Evolutionary conservation across 2,797 vertebrate species (phyloP), one percentile per base, ranked within the genome.

Genomic region (Alexandromys oeconomus): DNA sequence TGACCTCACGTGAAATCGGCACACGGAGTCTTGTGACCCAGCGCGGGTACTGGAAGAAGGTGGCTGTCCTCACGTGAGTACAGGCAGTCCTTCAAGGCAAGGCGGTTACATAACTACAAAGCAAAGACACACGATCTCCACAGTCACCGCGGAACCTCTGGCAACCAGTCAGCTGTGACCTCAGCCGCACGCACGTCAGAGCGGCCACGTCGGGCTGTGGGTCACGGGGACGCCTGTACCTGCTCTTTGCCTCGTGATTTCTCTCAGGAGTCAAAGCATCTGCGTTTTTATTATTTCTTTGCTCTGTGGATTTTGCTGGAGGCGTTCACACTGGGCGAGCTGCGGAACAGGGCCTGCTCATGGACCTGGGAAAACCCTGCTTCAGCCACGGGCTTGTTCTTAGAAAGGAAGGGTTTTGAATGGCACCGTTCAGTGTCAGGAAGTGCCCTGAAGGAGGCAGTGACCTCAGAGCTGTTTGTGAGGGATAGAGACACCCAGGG

Each of bases 81-180:
- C 97, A 97, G 96, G 96, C 34, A 73, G 97, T 97, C 84, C 98
- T 98, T 97, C 96, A 98, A 98, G 98, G 92, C 96, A 96, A 80
- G 93, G 91, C 96, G 2, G 95, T 98, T 98, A 96, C 97, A 81
- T 93, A 98, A 98, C 46, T 31, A 94, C 96, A 61, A 0, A 96
- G 98, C 98, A 98, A 98, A 94, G 90, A 95, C 96, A 96, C 92
- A 93, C 97, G 61, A 95, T 96, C 97, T 98, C 97, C 98, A 97
- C 93, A 96, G 97, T 96, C 90, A 89, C 94, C 79, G 96, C 93
- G 59, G 95, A 92, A 94, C 96, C 96, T 93, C 95, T 98, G 97
- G 98, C 96, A 92, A 43, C 51, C 46, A 48, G 93, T 98, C 97
- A 95, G 94, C 95, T 40, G 23, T 98, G 98, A 98, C 97, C 98